Evolutionary conservation across 1,140 invertebrate genomes (phyloP).

Genomic region (Eulimnadia texana): DNA sequence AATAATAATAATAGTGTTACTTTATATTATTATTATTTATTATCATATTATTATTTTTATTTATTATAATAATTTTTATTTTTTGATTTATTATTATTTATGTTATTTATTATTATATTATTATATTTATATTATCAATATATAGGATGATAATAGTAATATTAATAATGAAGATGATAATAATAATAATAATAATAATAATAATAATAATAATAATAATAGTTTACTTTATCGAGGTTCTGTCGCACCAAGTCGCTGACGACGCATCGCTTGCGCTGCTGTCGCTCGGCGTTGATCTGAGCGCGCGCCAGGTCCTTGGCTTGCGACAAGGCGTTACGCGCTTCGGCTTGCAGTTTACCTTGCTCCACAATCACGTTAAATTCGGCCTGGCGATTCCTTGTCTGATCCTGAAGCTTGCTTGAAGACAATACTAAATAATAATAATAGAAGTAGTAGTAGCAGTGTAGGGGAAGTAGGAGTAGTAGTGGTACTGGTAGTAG

Average conservation of each 20-base stretch:
- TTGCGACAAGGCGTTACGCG: slow-evolving; percentile 72
- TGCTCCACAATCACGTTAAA: slow-evolving; percentile 60
- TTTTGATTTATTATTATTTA: slow-evolving; percentile 20
- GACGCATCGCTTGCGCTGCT: slow-evolving; percentile 60
- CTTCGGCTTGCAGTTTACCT: slow-evolving; percentile 73
- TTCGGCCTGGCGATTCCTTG: neutral
- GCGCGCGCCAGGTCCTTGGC: slow-evolving; percentile 81
- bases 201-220: neutral
- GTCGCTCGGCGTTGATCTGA: slow-evolving; percentile 80
- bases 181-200: neutral
- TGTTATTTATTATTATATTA: neutral
- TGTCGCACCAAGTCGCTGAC: slow-evolving; percentile 67
- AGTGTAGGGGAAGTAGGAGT: neutral
- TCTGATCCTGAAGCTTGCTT: neutral
- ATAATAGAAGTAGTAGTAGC: no score
- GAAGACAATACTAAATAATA: no score
- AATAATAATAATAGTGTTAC: slow-evolving; percentile 22
- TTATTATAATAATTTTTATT: no score
- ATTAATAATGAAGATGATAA: neutral
- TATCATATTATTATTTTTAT: no score
- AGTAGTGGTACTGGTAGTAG: no score
- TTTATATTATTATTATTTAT: slow-evolving; percentile 44
- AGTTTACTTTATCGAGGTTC: slow-evolving; percentile 49
- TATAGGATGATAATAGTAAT: slow-evolving; percentile 20
- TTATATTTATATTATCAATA: no score